Evolutionary conservation across 1,140 invertebrate genomes (phyloP).

Genomic region (Heliothis virescens): DNA sequence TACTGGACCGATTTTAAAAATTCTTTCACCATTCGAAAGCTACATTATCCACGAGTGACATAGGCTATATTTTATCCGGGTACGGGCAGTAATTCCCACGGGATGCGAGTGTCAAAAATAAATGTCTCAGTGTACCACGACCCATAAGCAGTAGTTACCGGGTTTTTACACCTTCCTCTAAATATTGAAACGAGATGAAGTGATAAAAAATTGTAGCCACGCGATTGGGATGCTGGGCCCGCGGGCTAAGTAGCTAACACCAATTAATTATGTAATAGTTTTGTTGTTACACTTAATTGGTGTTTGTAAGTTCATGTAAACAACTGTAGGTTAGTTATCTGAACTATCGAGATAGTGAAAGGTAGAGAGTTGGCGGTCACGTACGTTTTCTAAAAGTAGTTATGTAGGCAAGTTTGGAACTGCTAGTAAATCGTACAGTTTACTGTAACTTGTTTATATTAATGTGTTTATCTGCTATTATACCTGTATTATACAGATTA

Average conservation of each 20-base stretch:
- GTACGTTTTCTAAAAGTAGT: neutral
- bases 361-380: neutral
- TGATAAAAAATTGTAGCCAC: slow-evolving; percentile 58
- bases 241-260: slow-evolving; percentile 20
- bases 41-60: too few species aligned
- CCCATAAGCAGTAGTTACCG: slow-evolving; percentile 53
- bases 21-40: too few species aligned
- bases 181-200: slow-evolving; percentile 59
- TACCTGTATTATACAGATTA: too few species aligned
- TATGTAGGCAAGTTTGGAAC: neutral
- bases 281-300: slow-evolving; percentile 8
- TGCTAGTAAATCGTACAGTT: too few species aligned
- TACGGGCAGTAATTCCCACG: too few species aligned
- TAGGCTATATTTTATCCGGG: too few species aligned
- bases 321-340: slow-evolving; percentile 1
- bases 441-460: too few species aligned
- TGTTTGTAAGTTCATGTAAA: neutral
- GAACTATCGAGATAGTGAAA: neutral
- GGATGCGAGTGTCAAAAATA: too few species aligned
- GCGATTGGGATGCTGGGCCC: slow-evolving; percentile 44
- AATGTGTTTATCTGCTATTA: too few species aligned
- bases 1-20: too few species aligned
- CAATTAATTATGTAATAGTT: slow-evolving; percentile 7
- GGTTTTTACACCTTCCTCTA: slow-evolving; percentile 50
- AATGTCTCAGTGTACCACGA: slow-evolving; percentile 35